Evolutionary conservation across 2,888 invertebrate genomes (phyloP).

Genomic region (Amphipyra berbera): DNA sequence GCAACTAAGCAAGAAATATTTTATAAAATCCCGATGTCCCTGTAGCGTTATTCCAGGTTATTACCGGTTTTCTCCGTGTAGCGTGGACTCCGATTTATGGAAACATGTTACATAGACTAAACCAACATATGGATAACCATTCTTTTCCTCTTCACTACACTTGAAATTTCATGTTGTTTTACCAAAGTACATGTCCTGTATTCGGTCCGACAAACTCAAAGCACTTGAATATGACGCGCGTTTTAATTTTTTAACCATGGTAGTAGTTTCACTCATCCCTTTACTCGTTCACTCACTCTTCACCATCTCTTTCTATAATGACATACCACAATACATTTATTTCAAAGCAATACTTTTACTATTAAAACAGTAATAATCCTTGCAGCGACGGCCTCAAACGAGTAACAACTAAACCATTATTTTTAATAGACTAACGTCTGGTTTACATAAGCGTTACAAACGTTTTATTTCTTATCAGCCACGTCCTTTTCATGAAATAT

Average conservation of each 20-base stretch:
- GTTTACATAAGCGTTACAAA: too few relatives aligned
- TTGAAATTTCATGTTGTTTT: neutral
- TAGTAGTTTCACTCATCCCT: too few relatives aligned
- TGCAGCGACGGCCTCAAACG: neutral
- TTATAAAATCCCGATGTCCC: conserved; percentile 36
- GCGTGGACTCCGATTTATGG: conserved; percentile 4
- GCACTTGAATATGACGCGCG: neutral
- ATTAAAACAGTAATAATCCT: neutral
- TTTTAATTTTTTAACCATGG: too few relatives aligned
- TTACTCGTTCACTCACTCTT: too few relatives aligned
- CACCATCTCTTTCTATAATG: too few relatives aligned
- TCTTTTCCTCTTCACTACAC: neutral
- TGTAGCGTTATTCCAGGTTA: conserved; percentile 29
- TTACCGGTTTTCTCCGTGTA: conserved; percentile 47
- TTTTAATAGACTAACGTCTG: neutral
- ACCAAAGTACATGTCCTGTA: neutral
- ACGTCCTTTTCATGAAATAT: too few relatives aligned
- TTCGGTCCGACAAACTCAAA: too few relatives aligned
- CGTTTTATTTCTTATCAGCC: too few relatives aligned
- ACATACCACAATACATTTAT: too few relatives aligned
- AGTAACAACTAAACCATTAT: neutral
- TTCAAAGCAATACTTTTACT: too few relatives aligned
- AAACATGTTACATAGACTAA: conserved; percentile 7
- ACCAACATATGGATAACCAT: conserved; percentile 3
- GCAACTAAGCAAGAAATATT: conserved; percentile 36